Evolutionary conservation across 1,140 invertebrate genomes (phyloP).

Genomic region (Chlorops oryzae): DNA sequence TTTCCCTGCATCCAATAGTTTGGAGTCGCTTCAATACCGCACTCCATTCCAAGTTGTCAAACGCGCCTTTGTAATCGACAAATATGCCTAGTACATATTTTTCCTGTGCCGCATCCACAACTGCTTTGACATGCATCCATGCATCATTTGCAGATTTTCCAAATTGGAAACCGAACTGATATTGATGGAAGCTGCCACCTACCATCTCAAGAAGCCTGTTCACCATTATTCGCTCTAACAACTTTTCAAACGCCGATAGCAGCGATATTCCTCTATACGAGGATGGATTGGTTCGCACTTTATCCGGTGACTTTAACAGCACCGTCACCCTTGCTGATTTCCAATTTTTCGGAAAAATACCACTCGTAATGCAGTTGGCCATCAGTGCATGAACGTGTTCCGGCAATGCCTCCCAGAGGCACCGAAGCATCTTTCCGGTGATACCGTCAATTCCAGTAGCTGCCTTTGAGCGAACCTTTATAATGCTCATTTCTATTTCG

Average conservation of each 20-base stretch:
- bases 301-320: conserved; percentile 20
- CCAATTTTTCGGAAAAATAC: conserved; percentile 11
- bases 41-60: too few relatives aligned
- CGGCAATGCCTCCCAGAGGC: conserved; percentile 6
- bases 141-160: too few relatives aligned
- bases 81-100: too few relatives aligned
- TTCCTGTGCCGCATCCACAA: too few relatives aligned
- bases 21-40: too few relatives aligned
- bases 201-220: conserved; percentile 2
- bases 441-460: conserved; percentile 3
- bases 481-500: not conserved
- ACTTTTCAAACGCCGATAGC: conserved; percentile 24
- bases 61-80: too few relatives aligned
- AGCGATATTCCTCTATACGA: conserved; percentile 34
- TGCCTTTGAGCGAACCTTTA: not conserved
- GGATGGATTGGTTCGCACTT: conserved; percentile 1
- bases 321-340: conserved; percentile 23
- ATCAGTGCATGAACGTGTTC: not conserved
- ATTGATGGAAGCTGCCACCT: too few relatives aligned
- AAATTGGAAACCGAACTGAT: too few relatives aligned
- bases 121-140: too few relatives aligned
- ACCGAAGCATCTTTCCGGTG: conserved; percentile 5
- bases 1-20: too few relatives aligned
- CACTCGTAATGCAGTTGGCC: not conserved
- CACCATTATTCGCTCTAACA: conserved; percentile 26